A percentile compares a stretch with the other conserved stretches of the same genome.
These are phyloP conservation scores for Cebus imitator DNA, from an alignment of 2,113 vertebrate genomes.

Conservation along the genomic window DNA sequence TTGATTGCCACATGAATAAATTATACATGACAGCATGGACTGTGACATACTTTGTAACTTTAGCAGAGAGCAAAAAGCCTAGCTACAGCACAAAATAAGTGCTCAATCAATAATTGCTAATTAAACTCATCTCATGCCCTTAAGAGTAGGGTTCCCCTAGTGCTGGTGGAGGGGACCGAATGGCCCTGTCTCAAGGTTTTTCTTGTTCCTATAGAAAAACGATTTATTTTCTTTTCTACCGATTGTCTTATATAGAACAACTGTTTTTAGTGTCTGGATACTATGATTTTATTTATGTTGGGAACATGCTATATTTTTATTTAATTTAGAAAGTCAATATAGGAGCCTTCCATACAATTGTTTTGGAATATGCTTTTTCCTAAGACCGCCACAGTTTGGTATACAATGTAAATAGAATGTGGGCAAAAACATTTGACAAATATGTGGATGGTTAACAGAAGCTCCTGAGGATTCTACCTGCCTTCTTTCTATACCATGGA, in stretches of 20 bases:
- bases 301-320: background rate
- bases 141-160: background rate
- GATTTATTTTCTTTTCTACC: background rate
- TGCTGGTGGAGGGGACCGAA: background rate
- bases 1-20: background rate
- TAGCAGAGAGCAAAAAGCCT: background rate
- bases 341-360: background rate
- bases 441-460: constrained; percentile 6
- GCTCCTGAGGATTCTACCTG: background rate
- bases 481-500: background rate
- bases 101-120: background rate
- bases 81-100: background rate
- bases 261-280: constrained; percentile 16
- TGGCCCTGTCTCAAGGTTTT: background rate
- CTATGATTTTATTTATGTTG: background rate
- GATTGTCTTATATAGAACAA: background rate
- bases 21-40: background rate
- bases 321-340: constrained; percentile 17
- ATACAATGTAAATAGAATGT: constrained; percentile 18
- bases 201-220: background rate
- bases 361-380: constrained; percentile 16
- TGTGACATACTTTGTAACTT: background rate
- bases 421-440: constrained; percentile 14
- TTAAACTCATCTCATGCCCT: background rate
- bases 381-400: background rate